Percentiles rank a stretch among this genome's conserved stretches.
Evolutionary conservation across 37 sponge, comb jelly and placozoan genomes (phyloP).

Genomic region (Ianthella basta): DNA sequence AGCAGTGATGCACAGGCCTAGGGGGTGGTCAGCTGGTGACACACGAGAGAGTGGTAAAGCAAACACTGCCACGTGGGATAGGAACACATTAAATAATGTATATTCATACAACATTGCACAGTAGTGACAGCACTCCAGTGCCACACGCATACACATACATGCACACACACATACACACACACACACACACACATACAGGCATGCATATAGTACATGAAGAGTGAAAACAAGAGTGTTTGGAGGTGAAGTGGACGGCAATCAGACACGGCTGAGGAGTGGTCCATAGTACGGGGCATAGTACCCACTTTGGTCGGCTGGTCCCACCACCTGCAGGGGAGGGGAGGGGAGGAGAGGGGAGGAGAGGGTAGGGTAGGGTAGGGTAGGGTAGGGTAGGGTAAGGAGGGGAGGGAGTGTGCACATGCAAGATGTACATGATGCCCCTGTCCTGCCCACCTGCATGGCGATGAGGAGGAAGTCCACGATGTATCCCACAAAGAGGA

Average conservation of each 20-base stretch:
- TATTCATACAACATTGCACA: too few species aligned
- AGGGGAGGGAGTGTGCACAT: background rate
- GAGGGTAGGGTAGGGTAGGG: background rate
- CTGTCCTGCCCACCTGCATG: slow-evolving; percentile 49
- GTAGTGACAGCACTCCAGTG: too few species aligned
- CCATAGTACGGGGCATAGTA: slow-evolving; percentile 88
- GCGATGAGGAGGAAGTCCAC: slow-evolving; percentile 95
- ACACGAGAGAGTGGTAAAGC: too few species aligned
- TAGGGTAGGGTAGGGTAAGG: background rate
- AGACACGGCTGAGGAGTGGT: slow-evolving; percentile 37
- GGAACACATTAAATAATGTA: too few species aligned
- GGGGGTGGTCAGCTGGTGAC: too few species aligned
- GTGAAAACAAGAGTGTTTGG: background rate
- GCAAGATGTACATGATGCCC: too few species aligned
- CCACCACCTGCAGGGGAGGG: slow-evolving; percentile 56
- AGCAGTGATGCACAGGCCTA: too few species aligned
- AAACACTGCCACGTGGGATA: too few species aligned
- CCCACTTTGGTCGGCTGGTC: slow-evolving; percentile 89
- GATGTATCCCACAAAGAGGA: slow-evolving; percentile 92
- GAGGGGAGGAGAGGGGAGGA: background rate
- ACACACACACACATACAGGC: slow-evolving; percentile 10
- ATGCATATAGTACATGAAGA: background rate
- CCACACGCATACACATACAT: slow-evolving; percentile 17
- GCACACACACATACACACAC: background rate
- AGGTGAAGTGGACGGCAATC: background rate